phyloP scores from a whole-genome alignment of 64 coral and sea anemone genomes.

The Astreopora myriophthalma region DNA sequence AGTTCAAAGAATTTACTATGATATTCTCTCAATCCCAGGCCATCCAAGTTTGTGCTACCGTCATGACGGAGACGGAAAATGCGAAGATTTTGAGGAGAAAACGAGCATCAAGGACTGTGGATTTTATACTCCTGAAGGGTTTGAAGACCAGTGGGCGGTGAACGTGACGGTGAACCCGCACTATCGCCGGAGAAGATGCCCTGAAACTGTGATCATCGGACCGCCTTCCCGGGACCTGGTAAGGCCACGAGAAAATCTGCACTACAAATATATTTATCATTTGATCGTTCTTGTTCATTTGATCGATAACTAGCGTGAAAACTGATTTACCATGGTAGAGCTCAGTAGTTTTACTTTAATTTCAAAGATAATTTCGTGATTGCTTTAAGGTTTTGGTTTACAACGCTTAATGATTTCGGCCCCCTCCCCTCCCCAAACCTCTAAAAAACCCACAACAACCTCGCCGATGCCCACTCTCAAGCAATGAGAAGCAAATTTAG shows the following conservation, averaged over 20 bases:
- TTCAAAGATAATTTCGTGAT: too few species aligned
- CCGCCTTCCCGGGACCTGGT: constrained; percentile 82
- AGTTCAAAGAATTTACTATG: neutral
- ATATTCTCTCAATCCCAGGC: constrained; percentile 1
- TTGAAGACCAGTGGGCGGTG: constrained; percentile 86
- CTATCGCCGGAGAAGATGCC: constrained; percentile 29
- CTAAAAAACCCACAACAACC: too few species aligned
- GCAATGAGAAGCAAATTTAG: too few species aligned
- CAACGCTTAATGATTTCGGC: too few species aligned
- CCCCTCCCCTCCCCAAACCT: too few species aligned
- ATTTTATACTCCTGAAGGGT: constrained; percentile 95
- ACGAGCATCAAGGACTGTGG: constrained; percentile 97
- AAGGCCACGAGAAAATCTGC: neutral
- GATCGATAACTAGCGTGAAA: too few species aligned
- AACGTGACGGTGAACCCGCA: constrained; percentile 54
- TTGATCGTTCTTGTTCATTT: too few species aligned
- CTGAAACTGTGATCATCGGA: constrained; percentile 55
- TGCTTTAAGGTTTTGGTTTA: too few species aligned
- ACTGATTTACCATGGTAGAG: too few species aligned
- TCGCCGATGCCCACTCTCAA: too few species aligned
- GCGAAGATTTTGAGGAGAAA: constrained; percentile 90
- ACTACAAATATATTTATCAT: too few species aligned
- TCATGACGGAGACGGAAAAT: constrained; percentile 90
- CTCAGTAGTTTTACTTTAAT: too few species aligned
- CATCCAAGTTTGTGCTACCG: constrained; percentile 95